These are phyloP conservation scores for Botia almorhae DNA, from an alignment of 2,797 vertebrate genomes.

Conservation along the genomic window DNA sequence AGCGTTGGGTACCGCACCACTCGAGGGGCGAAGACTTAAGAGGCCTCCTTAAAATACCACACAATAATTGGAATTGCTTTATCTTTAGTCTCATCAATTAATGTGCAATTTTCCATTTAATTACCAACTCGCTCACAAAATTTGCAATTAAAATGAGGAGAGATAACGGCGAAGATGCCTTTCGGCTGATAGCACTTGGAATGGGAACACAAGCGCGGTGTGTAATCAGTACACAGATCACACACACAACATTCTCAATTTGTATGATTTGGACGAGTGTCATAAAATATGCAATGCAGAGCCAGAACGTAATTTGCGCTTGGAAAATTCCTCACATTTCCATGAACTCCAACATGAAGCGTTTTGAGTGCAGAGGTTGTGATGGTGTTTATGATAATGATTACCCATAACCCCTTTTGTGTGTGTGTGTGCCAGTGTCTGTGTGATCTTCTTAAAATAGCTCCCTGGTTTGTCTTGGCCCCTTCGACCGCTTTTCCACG, in stretches of 20 bases:
- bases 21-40: constrained; percentile 80
- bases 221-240: constrained; percentile 77
- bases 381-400: constrained; percentile 54
- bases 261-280: constrained; percentile 63
- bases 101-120: constrained; percentile 88
- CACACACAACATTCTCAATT: constrained; percentile 63
- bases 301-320: constrained; percentile 58
- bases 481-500: constrained; percentile 57
- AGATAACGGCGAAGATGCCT: constrained; percentile 85
- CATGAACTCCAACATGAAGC: constrained; percentile 55
- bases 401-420: constrained; percentile 29
- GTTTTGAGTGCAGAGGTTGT: constrained; percentile 49
- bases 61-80: constrained; percentile 86
- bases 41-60: constrained; percentile 79
- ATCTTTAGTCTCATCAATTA: constrained; percentile 88
- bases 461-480: constrained; percentile 59
- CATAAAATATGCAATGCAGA: constrained; percentile 69
- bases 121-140: constrained; percentile 82
- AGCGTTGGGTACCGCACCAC: constrained; percentile 72
- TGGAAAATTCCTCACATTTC: constrained; percentile 59
- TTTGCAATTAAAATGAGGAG: constrained; percentile 87
- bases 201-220: constrained; percentile 75
- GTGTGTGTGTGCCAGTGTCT: constrained; percentile 6
- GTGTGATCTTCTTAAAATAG: constrained; percentile 60
- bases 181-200: constrained; percentile 83